These are phyloP conservation scores for Lasiurus cinereus DNA, from an alignment of 2,113 vertebrate genomes.

Conservation along the genomic window DNA sequence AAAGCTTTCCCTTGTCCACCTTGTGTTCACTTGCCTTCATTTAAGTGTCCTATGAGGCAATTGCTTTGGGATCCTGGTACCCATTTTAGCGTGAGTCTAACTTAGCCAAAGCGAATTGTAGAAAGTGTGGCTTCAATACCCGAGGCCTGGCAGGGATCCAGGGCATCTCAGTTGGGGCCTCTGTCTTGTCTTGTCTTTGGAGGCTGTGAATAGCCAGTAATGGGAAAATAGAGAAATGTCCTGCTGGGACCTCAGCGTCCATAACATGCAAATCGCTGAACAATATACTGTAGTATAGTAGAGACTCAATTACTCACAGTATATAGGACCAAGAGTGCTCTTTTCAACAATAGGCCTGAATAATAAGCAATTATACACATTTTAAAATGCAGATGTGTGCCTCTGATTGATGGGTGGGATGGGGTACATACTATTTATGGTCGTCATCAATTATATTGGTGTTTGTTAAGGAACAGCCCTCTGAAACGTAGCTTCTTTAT, in stretches of 20 bases:
- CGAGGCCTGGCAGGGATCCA: slow-evolving; percentile 56
- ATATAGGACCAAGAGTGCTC: slow-evolving; percentile 21
- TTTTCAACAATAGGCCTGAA: slow-evolving; percentile 63
- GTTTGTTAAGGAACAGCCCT: slow-evolving; percentile 61
- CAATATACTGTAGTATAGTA: slow-evolving; percentile 28
- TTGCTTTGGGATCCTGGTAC: slow-evolving; percentile 72
- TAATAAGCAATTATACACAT: slow-evolving; percentile 79
- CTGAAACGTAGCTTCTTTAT: slow-evolving; percentile 66
- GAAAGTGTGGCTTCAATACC: slow-evolving; percentile 36
- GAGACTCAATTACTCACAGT: slow-evolving; percentile 61
- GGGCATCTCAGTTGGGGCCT: slow-evolving; percentile 6
- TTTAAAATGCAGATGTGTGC: slow-evolving; percentile 73
- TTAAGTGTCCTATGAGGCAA: slow-evolving; percentile 65
- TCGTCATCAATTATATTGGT: slow-evolving; percentile 72
- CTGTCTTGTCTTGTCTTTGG: slow-evolving; percentile 69
- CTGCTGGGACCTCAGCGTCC: slow-evolving; percentile 15
- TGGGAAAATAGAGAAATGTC: slow-evolving; percentile 65
- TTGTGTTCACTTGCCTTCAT: slow-evolving; percentile 70
- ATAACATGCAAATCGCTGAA: slow-evolving; percentile 68
- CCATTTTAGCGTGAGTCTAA: slow-evolving; percentile 69
- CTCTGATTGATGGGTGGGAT: slow-evolving; percentile 67
- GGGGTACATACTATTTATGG: slow-evolving; percentile 55
- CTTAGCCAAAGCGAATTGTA: slow-evolving; percentile 59
- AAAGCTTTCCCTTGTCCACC: slow-evolving; percentile 75
- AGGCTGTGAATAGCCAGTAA: slow-evolving; percentile 67